These are phyloP conservation scores for Tokudaia tokunoshimensis DNA, from an alignment of 2,797 vertebrate species.

Conservation along the genomic window DNA sequence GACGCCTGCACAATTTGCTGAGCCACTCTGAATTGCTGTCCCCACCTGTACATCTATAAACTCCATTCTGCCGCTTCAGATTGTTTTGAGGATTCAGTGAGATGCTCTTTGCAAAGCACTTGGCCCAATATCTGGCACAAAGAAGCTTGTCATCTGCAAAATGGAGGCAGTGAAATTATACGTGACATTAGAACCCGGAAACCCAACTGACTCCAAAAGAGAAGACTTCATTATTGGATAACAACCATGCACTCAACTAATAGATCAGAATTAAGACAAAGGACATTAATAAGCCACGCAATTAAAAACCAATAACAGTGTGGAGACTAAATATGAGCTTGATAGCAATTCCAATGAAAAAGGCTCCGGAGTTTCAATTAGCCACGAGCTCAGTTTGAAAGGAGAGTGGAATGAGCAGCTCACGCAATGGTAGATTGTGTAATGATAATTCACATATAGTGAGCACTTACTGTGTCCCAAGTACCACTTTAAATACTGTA, in stretches of 20 bases:
- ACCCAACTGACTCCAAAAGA: neutral
- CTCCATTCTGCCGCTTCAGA: neutral
- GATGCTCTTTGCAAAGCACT: neutral
- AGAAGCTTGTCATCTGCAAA: slow-evolving; percentile 55
- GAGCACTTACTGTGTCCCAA: slow-evolving; percentile 62
- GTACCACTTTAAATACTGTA: slow-evolving; percentile 7
- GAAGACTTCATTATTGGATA: slow-evolving; percentile 52
- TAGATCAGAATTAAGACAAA: slow-evolving; percentile 68
- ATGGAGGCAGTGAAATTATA: neutral
- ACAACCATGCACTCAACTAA: neutral
- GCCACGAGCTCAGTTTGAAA: slow-evolving; percentile 56
- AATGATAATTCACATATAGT: slow-evolving; percentile 57
- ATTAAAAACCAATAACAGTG: slow-evolving; percentile 76
- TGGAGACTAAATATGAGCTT: slow-evolving; percentile 73
- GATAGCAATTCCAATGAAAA: slow-evolving; percentile 68
- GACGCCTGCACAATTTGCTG: neutral
- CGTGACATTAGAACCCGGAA: slow-evolving; percentile 46
- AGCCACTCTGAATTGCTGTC: slow-evolving; percentile 8
- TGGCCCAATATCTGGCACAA: neutral
- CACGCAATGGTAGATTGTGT: slow-evolving; percentile 57
- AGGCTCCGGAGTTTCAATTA: slow-evolving; percentile 77
- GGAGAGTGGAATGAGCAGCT: slow-evolving; percentile 45
- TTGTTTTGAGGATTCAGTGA: neutral
- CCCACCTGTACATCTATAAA: neutral
- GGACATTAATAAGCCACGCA: slow-evolving; percentile 72